Evolutionary conservation across 2,888 invertebrate species (phyloP).

Genomic region (Tachina lurida): DNA sequence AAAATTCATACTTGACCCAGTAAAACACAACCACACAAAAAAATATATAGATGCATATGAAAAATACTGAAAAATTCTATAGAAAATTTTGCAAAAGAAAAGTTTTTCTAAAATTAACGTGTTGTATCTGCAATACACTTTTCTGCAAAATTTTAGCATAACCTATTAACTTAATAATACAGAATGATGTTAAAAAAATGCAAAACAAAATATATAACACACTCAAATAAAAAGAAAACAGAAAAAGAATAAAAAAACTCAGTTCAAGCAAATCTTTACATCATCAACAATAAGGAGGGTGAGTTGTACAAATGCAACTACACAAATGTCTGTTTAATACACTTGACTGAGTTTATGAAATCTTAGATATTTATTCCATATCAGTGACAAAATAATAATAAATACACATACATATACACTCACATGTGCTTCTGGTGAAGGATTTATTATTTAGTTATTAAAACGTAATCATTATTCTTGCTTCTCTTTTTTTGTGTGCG

Average conservation of each 20-base stretch:
- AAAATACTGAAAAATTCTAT: too few species aligned
- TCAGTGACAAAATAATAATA: constrained; percentile 60
- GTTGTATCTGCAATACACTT: constrained; percentile 36
- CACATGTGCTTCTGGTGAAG: constrained; percentile 1
- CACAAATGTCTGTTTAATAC: constrained; percentile 21
- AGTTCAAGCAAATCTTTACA: background rate
- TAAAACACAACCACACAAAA: constrained; percentile 5
- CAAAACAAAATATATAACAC: too few species aligned
- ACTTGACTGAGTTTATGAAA: constrained; percentile 49
- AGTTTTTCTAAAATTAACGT: constrained; percentile 18
- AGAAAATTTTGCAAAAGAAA: background rate
- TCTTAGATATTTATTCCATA: constrained; percentile 49
- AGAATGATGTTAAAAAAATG: background rate
- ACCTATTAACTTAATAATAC: constrained; percentile 32
- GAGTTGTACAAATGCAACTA: background rate
- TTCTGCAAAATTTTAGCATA: constrained; percentile 22
- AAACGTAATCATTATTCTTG: constrained; percentile 55
- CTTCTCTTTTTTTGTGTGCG: background rate
- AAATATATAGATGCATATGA: background rate
- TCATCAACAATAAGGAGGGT: constrained; percentile 8
- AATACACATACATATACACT: background rate
- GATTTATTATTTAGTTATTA: constrained; percentile 68
- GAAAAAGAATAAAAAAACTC: background rate
- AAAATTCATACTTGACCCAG: constrained; percentile 52
- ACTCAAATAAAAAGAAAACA: background rate